Evolutionary conservation across 2,888 invertebrate genomes (phyloP), one percentile per base, ranked within the genome.

Genomic region (Brachyopa scutellaris): DNA sequence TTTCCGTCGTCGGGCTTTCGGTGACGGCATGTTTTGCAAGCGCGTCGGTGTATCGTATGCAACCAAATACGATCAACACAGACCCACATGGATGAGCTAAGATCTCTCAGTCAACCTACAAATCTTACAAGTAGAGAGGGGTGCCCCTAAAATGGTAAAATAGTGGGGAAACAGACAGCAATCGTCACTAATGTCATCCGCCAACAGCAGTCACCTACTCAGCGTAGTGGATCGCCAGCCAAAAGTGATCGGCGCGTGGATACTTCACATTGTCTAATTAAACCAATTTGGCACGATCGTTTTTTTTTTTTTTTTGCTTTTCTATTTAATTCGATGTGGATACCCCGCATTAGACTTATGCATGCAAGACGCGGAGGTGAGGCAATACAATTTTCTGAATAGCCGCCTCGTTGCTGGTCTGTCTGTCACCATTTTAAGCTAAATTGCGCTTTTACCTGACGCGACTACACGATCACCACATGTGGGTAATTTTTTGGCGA

Each of bases 251-350:
- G 76, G 55, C 82, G 82, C 82, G 82, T 82, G 82, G 82, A 82
- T 82, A 82, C 70, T 77, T 70, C 66, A 66, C 70, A 70, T 40
- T 67, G 69, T 84, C 72, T 79, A 82, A 84, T 82, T 77, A 76
- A 79, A 77, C 84, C 83, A 79, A 70, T 85, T 84, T 84, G 79
- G 84, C 79, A 72, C 82, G 66, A 69, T 76, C 64, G 51, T 42
- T 61, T 42, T 29, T 6, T 53, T 8, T 51, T 59, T 66, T 61
- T 31, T 57, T 47, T 26, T 59, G 57, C 53, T 31, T 57, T 47
- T 26, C 26, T 3, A 26, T 26, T 57, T 29, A 23, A 57, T 74
- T 55, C 42, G 31, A 67, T 59, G 66, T 38, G 59, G 66, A 76
- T 82, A 76, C 82, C 82, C 70, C 76, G 76, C 82, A 76, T 64